phyloP scores from a whole-genome alignment of 2,797 vertebrate species.

The Intellagama lesueurii region DNA sequence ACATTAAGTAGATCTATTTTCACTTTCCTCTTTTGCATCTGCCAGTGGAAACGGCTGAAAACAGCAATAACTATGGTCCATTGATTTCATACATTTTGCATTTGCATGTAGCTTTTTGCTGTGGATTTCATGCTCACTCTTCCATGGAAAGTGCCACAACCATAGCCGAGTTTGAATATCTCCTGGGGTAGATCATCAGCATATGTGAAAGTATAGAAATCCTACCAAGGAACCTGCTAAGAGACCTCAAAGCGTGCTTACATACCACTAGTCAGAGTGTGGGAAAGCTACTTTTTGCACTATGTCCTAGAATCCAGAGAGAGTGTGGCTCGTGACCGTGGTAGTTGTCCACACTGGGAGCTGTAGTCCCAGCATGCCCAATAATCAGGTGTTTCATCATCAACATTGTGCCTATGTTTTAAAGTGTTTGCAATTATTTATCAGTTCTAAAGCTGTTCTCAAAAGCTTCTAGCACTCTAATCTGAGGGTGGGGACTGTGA shows the following conservation, averaged over 20 bases:
- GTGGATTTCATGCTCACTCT: conserved; percentile 12
- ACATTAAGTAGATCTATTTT: conserved; percentile 21
- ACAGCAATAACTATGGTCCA: conserved; percentile 3
- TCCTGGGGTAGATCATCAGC: not conserved
- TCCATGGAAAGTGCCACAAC: conserved; percentile 5
- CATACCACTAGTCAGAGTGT: not conserved
- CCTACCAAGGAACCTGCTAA: not conserved
- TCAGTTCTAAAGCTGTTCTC: too few species aligned
- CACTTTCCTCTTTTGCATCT: conserved; percentile 5
- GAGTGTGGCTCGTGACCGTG: too few species aligned
- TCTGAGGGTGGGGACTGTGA: too few species aligned
- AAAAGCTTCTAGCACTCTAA: too few species aligned
- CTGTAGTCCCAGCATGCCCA: too few species aligned
- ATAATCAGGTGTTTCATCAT: too few species aligned
- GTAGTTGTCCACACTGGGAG: too few species aligned
- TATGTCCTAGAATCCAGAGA: too few species aligned
- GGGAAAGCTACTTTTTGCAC: too few species aligned
- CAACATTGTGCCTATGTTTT: too few species aligned
- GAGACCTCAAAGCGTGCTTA: not conserved
- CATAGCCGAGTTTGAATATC: not conserved
- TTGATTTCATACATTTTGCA: conserved; percentile 29
- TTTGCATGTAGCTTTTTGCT: conserved; percentile 14
- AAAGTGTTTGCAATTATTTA: too few species aligned
- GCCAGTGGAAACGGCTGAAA: conserved; percentile 4
- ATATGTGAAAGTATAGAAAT: not conserved